Conservation (phyloP, 2,888 invertebrate genomes). For the Cryptocephalus moraei region DNA sequence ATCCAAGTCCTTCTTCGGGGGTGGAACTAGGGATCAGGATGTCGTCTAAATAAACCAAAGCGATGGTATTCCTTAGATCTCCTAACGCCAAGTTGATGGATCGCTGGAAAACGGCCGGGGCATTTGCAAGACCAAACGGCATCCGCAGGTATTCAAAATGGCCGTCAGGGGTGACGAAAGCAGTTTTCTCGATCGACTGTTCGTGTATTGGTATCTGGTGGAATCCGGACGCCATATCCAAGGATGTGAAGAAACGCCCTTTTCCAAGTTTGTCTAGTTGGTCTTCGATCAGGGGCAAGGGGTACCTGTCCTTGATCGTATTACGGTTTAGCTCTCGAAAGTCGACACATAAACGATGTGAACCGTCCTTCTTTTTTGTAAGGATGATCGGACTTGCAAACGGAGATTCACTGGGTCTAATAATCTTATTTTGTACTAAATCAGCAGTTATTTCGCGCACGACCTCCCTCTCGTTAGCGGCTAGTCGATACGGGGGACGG, state of each 20-base stretch:
- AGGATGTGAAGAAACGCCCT: constrained; percentile 20
- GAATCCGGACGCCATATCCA: constrained; percentile 26
- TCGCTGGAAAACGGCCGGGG: constrained; percentile 6
- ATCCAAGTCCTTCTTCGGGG: constrained; percentile 1
- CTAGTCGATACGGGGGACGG: constrained; percentile 19
- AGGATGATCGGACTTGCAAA: constrained; percentile 13
- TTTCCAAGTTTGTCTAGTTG: constrained; percentile 21
- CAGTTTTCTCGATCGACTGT: constrained; percentile 6
- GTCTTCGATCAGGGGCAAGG: constrained; percentile 26
- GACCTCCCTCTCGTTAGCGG: constrained; percentile 1
- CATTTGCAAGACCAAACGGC: constrained; percentile 8
- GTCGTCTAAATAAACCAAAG: constrained; percentile 6
- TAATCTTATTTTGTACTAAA: no score
- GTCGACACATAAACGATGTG: constrained; percentile 20
- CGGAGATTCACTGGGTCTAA: no score
- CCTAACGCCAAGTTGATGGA: constrained; percentile 5
- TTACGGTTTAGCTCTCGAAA: constrained; percentile 24
- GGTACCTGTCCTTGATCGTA: constrained; percentile 25
- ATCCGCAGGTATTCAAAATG: constrained; percentile 7
- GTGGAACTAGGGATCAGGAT: constrained; percentile 5
- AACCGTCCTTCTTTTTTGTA: constrained; percentile 14
- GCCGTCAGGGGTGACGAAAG: constrained; percentile 6
- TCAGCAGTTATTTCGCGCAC: no score
- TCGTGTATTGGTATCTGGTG: constrained; percentile 24
- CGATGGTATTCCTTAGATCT: constrained; percentile 3